Evolutionary conservation across 2,797 vertebrate species (phyloP).

Genomic region (Ispidina lecontei): DNA sequence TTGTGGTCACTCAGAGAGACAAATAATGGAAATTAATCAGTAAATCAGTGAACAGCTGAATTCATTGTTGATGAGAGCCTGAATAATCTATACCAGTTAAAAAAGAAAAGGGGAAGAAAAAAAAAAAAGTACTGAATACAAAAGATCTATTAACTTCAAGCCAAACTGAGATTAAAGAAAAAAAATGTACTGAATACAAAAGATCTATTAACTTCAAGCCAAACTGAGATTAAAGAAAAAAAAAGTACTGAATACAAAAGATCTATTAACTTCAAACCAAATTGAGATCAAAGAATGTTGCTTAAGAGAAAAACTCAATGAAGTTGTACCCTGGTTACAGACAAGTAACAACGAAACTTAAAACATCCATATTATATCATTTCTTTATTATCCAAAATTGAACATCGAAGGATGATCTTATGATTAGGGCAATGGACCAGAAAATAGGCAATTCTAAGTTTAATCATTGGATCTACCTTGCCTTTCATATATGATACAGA

Average conservation of each 20-base stretch:
- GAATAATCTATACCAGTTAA: not conserved
- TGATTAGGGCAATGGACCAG: not conserved
- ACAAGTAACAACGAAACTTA: not conserved
- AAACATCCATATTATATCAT: not conserved
- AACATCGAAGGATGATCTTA: not conserved
- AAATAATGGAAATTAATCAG: not conserved
- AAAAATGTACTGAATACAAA: too few species aligned
- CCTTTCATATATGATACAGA: not conserved
- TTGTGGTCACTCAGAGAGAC: accelerated
- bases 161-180: too few species aligned
- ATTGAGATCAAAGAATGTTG: not conserved
- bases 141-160: too few species aligned
- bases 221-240: not conserved
- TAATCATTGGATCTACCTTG: not conserved
- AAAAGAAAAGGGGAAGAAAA: not conserved
- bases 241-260: not conserved
- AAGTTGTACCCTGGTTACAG: not conserved
- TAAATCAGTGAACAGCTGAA: not conserved
- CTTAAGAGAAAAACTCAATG: not conserved
- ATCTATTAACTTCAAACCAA: not conserved
- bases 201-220: too few species aligned
- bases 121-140: too few species aligned
- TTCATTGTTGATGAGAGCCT: not conserved
- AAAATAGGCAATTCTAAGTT: constrained; percentile 15
- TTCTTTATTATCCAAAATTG: not conserved